Evolutionary conservation across 2,797 vertebrate genomes (phyloP), one percentile per base, ranked within the genome.

Genomic region (Epinephelus malabaricus): DNA sequence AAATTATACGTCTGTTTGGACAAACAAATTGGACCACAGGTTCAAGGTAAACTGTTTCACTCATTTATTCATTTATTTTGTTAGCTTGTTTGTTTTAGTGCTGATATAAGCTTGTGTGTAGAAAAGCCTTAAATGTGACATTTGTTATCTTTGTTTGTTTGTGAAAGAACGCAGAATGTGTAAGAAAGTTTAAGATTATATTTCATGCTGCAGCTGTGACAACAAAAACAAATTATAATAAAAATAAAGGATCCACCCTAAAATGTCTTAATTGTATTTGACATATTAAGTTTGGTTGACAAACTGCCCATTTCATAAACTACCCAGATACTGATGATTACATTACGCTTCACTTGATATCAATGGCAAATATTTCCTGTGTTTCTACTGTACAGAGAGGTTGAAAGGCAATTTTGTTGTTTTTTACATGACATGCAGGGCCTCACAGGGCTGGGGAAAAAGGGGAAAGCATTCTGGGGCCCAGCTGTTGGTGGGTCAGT

Each of bases 1-100:
- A 90, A 92, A 91, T 88, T 87, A 89, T 86, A 75, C 65, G 85
- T 87, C 88, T 92, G 88, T 89, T 89, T 89, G 88, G 90, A 89
- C 90, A 86, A 87, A 90, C 78, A 90, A 90, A 92, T 91, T 92
- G 91, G 88, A 92, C 72, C 70, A 54, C 14, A 27, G 79, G 85
- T 88, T 89, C 56, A 86, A 89, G 86, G 89, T 86, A 88, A 83
- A 89, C 59, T 9, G 6, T 82, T 84, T 79, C 63, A 47, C 69
- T 56, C 27, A 4, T 77, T 84, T 70, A 65, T 84, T 78, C 75
- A 53, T 87, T 84, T 73, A 61, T 85, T 89, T 87, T 1, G 46
- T 81, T 66, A 15, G 78, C 70, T 50, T 58, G 78, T 86, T 89
- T 88, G 82, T 85, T 81, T 86, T 73, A 67, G 10, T 5, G 75